These are phyloP conservation scores for Papilio protenor DNA, from an alignment of 2,888 invertebrate species.

Conservation along the genomic window DNA sequence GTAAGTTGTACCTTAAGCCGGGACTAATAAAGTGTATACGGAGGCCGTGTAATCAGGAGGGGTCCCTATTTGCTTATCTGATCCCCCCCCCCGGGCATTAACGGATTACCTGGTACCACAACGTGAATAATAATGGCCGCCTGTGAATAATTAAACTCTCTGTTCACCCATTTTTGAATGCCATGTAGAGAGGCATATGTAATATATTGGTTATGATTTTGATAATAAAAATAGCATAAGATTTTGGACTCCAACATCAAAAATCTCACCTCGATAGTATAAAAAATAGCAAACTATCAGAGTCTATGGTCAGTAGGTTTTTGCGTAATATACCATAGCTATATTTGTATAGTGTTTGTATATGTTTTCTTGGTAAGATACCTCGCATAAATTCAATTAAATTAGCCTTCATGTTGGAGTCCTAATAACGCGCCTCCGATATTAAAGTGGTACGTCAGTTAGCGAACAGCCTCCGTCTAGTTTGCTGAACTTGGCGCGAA, in stretches of 20 bases:
- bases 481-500: conserved; percentile 41
- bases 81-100: conserved; percentile 30
- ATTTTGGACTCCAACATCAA: too few relatives aligned
- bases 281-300: too few relatives aligned
- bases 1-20: conserved; percentile 18
- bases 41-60: conserved; percentile 32
- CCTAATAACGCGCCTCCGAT: conserved; percentile 23
- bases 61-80: conserved; percentile 39
- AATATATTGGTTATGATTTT: background rate
- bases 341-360: background rate
- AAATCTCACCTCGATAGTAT: too few relatives aligned
- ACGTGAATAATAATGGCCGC: conserved; percentile 37
- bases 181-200: background rate
- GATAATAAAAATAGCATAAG: too few relatives aligned
- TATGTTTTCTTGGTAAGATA: background rate
- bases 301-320: too few relatives aligned
- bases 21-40: conserved; percentile 34
- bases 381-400: conserved; percentile 11
- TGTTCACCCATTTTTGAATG: conserved; percentile 11
- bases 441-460: conserved; percentile 33
- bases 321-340: background rate
- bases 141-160: conserved; percentile 31
- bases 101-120: conserved; percentile 27
- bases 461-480: conserved; percentile 25
- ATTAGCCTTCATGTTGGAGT: conserved; percentile 9